These are phyloP conservation scores for Lepidotrigona ventralis DNA, from an alignment of 1,140 invertebrate species.

Conservation along the genomic window DNA sequence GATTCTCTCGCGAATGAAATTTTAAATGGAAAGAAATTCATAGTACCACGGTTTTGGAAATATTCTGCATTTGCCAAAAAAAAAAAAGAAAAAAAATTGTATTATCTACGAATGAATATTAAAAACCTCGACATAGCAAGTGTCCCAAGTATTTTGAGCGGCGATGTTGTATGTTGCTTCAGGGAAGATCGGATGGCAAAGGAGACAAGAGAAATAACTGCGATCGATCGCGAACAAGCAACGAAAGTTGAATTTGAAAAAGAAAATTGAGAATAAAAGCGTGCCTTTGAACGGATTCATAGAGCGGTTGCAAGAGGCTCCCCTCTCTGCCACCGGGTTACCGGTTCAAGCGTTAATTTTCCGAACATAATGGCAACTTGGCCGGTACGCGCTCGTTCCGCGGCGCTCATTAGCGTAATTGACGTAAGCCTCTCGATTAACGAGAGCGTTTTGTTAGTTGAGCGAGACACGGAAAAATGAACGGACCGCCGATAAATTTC, in stretches of 20 bases:
- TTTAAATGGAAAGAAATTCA: too few species aligned
- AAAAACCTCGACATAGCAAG: too few species aligned
- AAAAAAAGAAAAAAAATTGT: too few species aligned
- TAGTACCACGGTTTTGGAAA: too few species aligned
- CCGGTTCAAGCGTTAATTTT: slow-evolving; percentile 28
- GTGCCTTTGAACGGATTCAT: slow-evolving; percentile 30
- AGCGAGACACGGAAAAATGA: slow-evolving; percentile 33
- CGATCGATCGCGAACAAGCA: not conserved
- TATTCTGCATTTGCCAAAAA: too few species aligned
- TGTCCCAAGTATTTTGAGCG: too few species aligned
- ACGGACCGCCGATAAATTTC: slow-evolving; percentile 45
- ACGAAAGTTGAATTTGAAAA: slow-evolving; percentile 6
- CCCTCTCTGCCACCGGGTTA: not conserved
- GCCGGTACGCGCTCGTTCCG: slow-evolving; percentile 27
- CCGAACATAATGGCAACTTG: slow-evolving; percentile 44
- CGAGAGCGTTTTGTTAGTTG: slow-evolving; percentile 47
- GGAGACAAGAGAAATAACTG: not conserved
- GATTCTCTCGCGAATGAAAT: too few species aligned
- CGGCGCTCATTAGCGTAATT: slow-evolving; percentile 59
- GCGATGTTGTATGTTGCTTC: not conserved
- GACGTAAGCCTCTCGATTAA: slow-evolving; percentile 62
- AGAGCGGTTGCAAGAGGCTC: not conserved
- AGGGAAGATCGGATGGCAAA: not conserved
- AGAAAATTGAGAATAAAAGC: not conserved
- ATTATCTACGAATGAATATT: too few species aligned